A percentile compares a stretch with the other conserved stretches of the same genome.
Evolutionary conservation across 2,113 vertebrate species (phyloP).

Genomic region (Sakesphorus luctuosus): DNA sequence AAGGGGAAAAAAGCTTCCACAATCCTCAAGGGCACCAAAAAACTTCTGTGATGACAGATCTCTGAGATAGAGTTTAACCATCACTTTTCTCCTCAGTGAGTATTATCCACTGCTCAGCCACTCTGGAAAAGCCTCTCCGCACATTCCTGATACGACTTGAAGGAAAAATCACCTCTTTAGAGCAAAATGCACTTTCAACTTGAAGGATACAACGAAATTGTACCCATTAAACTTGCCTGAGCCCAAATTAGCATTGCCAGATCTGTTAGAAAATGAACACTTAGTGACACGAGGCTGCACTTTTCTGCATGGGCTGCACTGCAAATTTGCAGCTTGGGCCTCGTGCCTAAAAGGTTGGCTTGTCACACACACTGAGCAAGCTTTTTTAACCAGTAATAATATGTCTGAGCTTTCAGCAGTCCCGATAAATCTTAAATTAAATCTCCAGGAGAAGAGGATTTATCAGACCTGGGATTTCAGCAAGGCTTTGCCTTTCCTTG

Average conservation of each 20-base stretch:
- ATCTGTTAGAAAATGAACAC: background rate
- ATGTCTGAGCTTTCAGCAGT: background rate
- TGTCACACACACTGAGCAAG: background rate
- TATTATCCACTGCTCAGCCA: background rate
- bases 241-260: background rate
- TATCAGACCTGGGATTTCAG: background rate
- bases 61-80: background rate
- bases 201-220: background rate
- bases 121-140: background rate
- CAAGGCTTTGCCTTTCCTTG: background rate
- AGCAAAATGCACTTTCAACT: background rate
- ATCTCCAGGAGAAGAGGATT: background rate
- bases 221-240: background rate
- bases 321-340: background rate
- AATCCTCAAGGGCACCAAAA: background rate
- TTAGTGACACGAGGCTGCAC: background rate
- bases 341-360: background rate
- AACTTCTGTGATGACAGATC: background rate
- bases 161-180: background rate
- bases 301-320: background rate
- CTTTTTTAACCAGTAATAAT: conserved; percentile 4
- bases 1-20: background rate
- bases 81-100: background rate
- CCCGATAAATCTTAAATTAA: background rate
- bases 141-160: background rate